Percentiles rank a stretch among this genome's conserved stretches.
These are phyloP conservation scores for Pseudomyrmex dendroicus DNA, from an alignment of 1,140 invertebrate genomes.

Conservation along the genomic window DNA sequence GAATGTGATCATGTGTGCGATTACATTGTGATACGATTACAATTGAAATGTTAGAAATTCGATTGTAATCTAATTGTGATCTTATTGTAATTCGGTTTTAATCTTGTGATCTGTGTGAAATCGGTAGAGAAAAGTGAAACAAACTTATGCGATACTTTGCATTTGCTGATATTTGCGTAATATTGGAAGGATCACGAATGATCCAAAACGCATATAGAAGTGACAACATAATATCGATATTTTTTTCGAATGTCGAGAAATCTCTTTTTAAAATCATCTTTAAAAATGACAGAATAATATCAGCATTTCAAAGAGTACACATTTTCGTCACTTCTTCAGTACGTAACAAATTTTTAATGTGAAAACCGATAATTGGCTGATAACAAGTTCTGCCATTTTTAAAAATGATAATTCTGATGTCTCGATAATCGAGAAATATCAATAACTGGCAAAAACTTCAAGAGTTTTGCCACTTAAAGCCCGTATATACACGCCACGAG, in stretches of 20 bases:
- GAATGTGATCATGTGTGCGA: slow-evolving; percentile 10
- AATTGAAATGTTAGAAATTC: slow-evolving; percentile 10
- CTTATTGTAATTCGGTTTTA: not conserved
- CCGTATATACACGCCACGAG: slow-evolving; percentile 50
- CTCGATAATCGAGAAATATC: slow-evolving; percentile 32
- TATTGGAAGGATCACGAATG: slow-evolving; percentile 8
- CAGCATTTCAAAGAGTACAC: not conserved
- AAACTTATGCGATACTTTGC: slow-evolving; percentile 20
- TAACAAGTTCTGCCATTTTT: slow-evolving; percentile 1
- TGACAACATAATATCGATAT: slow-evolving; percentile 40
- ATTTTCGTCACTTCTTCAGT: not conserved
- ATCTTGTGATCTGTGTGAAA: slow-evolving; percentile 47
- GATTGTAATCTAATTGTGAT: slow-evolving; percentile 3
- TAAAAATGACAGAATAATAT: slow-evolving; percentile 17
- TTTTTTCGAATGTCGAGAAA: slow-evolving; percentile 26
- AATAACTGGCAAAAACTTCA: slow-evolving; percentile 20
- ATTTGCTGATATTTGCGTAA: slow-evolving; percentile 39
- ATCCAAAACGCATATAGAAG: slow-evolving; percentile 7
- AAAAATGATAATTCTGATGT: not conserved
- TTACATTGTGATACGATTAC: slow-evolving; percentile 28
- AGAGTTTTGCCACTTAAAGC: slow-evolving; percentile 30
- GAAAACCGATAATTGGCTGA: too few species aligned
- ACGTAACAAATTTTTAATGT: too few species aligned
- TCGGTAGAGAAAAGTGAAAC: slow-evolving; percentile 10
- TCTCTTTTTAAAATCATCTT: not conserved